Evolutionary conservation across 2,888 invertebrate genomes (phyloP), one percentile per base, ranked within the genome.

Genomic region (Pheosia tremula): DNA sequence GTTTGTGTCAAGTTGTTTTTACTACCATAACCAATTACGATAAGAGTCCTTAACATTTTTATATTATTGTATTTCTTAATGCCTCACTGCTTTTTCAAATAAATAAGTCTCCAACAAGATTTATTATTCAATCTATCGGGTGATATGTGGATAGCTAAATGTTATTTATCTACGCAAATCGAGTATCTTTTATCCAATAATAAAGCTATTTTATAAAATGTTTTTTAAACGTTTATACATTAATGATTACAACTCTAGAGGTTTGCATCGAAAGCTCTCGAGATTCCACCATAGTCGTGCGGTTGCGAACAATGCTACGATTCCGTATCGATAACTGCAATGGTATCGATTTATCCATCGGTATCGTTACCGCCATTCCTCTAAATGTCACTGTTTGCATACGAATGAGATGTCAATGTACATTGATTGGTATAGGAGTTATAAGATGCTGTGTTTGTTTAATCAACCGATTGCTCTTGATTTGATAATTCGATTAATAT

Each of bases 1-100:
- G 78, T 77, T 77, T 75, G 81, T 78, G 77, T 82, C 79, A 79
- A 80, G 72, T 76, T 81, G 77, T 81, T 81, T 78, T 73, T 78
- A 78, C 79, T 74, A 81, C 74, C 77, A 84, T 79, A 81, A 75
- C 76, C 81, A 80, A 85, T 84, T 82, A 79, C 77, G 80, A 82
- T 84, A 78, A 77, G 66, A 71, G 77, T 77, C 72, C 64, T 58
- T 55, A 55, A 55, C 39, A 39, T 55, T 39, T 13, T 39, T 39
- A 55, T 24, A 24, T 24, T 24, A 24, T 24, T 37, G 39, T 54
- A 37, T 36, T 9, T 53, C 7, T 53, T 50, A 24, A 24, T 24
- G 47, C 47, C 13, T 13, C 5, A 50, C 8, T 52, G 4, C 52
- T 11, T 37, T 53, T 10, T 37, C 10, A 53, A 0, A 53, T 10